Evolutionary conservation across 1,140 invertebrate species (phyloP), one percentile per base, ranked within the genome.

Genomic region (Cydia splendana): DNA sequence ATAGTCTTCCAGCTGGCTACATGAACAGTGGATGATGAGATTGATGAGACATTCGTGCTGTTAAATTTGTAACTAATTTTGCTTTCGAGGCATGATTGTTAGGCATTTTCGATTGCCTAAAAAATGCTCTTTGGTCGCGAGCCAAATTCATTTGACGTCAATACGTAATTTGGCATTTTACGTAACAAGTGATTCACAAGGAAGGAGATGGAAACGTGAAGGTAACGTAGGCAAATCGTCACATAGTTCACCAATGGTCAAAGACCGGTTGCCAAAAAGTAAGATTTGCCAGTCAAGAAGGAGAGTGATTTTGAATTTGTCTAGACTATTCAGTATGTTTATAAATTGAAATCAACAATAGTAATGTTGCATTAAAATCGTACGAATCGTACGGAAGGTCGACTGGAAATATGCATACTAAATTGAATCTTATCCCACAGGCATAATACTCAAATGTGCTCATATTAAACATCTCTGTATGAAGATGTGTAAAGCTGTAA

Each of bases 71-170:
- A 12, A 62, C 2, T 62, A 24, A 2, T 2, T 62, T 62, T 1
- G 57, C 20, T n/a, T 53, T 18, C 51, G n/a, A 18, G 7, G 57
- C 20, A 10, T 62, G n/a, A 12, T 24, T 62, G 20, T 24, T 69
- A 71, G 38, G n/a, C 67, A 71, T 34, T n/a, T 34, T 24, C 67
- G 30, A 71, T 71, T 20, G n/a, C 30, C 65, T 28, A 71, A 71
- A 71, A 38, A 71, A 71, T 71, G 67, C 67, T 71, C 18, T 38
- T 42, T 71, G 67, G 34, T 34, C 30, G 1, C 18, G 30, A 38
- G 67, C 67, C 67, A 71, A 71, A 42, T 18, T 15, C 67, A 71
- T 38, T 38, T 38, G 67, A 67, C 65, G 65, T 67, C 65, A 67
- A 71, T 42, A 71, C 67, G 67, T 5, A 18, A 42, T 71, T 71